These are phyloP conservation scores for Heliothis virescens DNA, from an alignment of 1,140 invertebrate species.

Conservation along the genomic window DNA sequence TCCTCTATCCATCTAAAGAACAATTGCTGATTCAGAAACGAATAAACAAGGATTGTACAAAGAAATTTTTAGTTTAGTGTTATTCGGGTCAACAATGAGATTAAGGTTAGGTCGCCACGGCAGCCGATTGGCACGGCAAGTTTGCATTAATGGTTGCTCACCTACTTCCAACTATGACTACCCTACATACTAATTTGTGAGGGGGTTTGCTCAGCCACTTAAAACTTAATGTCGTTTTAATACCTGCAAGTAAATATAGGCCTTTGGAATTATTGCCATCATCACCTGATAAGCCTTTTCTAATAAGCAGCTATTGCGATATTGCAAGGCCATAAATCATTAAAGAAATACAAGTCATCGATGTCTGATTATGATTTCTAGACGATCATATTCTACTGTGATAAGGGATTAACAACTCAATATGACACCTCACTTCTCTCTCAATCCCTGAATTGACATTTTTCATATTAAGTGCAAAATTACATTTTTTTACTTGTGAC, in stretches of 20 bases:
- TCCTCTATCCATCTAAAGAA: background rate
- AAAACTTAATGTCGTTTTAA: conserved; percentile 2
- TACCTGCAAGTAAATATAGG: background rate
- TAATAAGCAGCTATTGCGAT: no score
- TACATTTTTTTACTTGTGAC: no score
- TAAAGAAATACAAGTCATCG: no score
- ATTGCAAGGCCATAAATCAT: no score
- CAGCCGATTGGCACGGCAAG: conserved; percentile 78
- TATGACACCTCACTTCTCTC: no score
- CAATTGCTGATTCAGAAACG: background rate
- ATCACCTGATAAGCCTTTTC: no score
- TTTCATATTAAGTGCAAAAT: no score
- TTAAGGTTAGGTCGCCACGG: conserved; percentile 71
- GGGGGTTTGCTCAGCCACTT: conserved; percentile 9
- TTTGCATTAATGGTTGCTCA: conserved; percentile 73
- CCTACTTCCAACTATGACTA: conserved; percentile 42
- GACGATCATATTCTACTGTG: no score
- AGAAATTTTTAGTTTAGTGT: conserved; percentile 14
- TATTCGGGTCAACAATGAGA: conserved; percentile 72
- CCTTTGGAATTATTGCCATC: no score
- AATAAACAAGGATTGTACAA: conserved; percentile 21
- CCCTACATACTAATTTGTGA: conserved; percentile 25
- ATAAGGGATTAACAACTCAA: no score
- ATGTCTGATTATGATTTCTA: no score
- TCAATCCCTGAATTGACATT: no score